Evolutionary conservation across 2,797 vertebrate species (phyloP), one percentile per base, ranked within the genome.

Genomic region (Bufotes viridis): DNA sequence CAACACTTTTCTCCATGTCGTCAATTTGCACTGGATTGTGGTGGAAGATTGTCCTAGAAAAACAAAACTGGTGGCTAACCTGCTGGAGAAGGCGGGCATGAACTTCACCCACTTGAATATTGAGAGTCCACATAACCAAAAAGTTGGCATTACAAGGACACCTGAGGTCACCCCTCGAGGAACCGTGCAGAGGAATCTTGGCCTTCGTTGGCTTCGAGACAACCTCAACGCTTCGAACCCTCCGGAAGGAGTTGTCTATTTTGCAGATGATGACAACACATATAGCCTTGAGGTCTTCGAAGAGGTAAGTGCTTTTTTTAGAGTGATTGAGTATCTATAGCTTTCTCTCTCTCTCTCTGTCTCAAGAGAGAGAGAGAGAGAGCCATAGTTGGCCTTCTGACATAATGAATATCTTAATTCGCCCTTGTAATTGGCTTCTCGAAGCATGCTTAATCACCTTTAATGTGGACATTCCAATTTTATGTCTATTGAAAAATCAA

Each of bases 191-290:
- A 94, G 96, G 67, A 96, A 96, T 85, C 91, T 94, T 53, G 96
- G 95, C 55, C 93, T 96, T 65, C 94, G 92, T 80, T 96, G 96
- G 96, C 92, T 96, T 61, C 92, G 96, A 70, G 91, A 95, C 67
- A 89, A 89, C 67, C 58, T 86, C 72, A 86, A 86, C 79, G 29
- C 74, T 79, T 86, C 84, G 18, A 91, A 88, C 90, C 92, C 84
- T 18, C 84, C 88, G 0, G 84, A 95, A 90, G 98, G 96, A 0
- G 98, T 98, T 1, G 97, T 99, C 24, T 99, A 99, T 90, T 99
- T 99, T 89, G 98, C 98, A 0, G 98, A 99, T 0, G 98, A 99
- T 18, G 98, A 99, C 90, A 99, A 99, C 94, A 99, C 98, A 0
- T 99, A 99, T 91, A 99, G 98, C 93, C 93, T 98, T 93, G 96